Evolutionary conservation across 2,113 vertebrate species (phyloP).

Genomic region (Calcarius ornatus): DNA sequence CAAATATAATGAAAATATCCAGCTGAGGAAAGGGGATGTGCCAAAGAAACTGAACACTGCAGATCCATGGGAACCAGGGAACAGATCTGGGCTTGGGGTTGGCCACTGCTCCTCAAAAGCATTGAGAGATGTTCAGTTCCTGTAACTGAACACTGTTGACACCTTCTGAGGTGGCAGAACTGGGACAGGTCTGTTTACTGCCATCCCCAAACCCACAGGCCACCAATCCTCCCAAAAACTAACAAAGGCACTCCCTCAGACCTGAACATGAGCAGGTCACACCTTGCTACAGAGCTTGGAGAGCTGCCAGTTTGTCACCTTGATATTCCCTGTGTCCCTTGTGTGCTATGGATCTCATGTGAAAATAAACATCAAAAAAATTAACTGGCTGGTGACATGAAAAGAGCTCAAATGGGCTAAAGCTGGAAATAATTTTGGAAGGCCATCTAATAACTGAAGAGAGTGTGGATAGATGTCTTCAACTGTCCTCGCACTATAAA

Average conservation of each 20-base stretch:
- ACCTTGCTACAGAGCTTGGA: background rate
- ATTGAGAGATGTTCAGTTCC: background rate
- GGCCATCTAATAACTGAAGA: background rate
- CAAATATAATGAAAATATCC: background rate
- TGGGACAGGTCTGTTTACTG: background rate
- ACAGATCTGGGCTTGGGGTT: background rate
- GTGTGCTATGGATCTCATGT: background rate
- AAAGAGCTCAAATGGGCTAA: background rate
- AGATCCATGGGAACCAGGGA: background rate
- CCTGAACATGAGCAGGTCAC: background rate
- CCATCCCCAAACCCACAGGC: background rate
- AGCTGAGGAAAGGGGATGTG: background rate
- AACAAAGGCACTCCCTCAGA: background rate
- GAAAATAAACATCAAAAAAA: background rate
- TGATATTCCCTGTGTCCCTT: background rate
- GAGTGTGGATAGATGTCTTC: background rate
- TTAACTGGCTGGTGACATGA: background rate
- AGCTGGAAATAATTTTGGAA: conserved; percentile 22
- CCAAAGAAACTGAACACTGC: background rate
- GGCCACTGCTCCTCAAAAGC: background rate
- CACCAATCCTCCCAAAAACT: background rate
- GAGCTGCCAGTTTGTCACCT: background rate
- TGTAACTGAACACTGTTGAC: background rate
- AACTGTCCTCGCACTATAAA: background rate
- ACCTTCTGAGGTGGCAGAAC: background rate